Conservation (phyloP, 2,797 vertebrate genomes). For the Falco concolor region DNA sequence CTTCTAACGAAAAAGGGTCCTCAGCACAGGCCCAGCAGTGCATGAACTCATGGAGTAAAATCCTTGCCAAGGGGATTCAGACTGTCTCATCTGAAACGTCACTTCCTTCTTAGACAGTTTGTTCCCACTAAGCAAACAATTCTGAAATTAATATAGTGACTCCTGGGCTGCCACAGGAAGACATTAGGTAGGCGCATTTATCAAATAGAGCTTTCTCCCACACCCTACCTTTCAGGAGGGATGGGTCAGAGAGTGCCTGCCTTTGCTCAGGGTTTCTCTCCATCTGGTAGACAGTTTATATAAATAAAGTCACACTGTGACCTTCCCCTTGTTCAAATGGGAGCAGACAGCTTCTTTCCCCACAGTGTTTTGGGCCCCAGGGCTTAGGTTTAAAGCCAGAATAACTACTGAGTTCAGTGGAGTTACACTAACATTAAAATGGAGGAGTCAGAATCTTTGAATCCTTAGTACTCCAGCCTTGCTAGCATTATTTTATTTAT, state of each 20-base stretch:
- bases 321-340: not conserved
- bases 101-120: not conserved
- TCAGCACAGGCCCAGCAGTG: not conserved
- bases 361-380: not conserved
- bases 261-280: slow-evolving; percentile 23
- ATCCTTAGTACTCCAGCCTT: slow-evolving; percentile 31
- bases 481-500: slow-evolving; percentile 59
- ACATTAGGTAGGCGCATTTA: not conserved
- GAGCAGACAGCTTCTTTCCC: slow-evolving; percentile 14
- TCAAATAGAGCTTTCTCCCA: not conserved
- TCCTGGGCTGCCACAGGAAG: not conserved
- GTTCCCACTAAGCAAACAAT: not conserved
- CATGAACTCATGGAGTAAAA: not conserved
- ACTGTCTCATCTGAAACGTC: not conserved
- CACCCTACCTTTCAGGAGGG: not conserved
- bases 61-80: not conserved
- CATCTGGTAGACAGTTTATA: slow-evolving; percentile 36
- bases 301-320: not conserved
- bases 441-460: not conserved
- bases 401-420: not conserved
- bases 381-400: slow-evolving; percentile 23
- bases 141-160: not conserved
- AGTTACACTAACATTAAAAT: slow-evolving; percentile 17
- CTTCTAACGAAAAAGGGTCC: not conserved
- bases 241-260: not conserved